phyloP scores from a whole-genome alignment of 1,140 invertebrate genomes.

The Microplitis mediator region DNA sequence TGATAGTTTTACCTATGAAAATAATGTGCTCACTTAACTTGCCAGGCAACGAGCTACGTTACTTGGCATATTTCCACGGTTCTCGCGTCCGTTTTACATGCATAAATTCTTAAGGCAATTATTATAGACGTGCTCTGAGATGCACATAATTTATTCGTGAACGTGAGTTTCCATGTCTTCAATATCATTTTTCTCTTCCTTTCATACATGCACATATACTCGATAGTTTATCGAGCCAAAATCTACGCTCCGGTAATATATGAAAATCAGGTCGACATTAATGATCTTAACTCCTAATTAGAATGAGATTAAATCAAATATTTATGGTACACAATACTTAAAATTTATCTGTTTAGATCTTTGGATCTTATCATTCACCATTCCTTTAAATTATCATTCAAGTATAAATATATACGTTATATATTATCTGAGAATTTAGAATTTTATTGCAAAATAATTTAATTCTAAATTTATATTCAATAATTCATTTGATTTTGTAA shows the following conservation, averaged over 20 bases:
- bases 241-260: background rate
- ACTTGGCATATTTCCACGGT: constrained; percentile 31
- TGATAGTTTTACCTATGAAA: constrained; percentile 3
- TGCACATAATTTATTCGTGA: constrained; percentile 15
- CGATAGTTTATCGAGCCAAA: constrained; percentile 2
- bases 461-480: background rate
- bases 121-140: constrained; percentile 32
- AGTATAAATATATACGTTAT: too few species aligned
- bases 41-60: constrained; percentile 14
- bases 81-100: constrained; percentile 40
- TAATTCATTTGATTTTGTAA: constrained; percentile 19
- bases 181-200: background rate
- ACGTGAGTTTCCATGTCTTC: background rate
- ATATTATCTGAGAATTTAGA: too few species aligned
- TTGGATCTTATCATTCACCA: too few species aligned
- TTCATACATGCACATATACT: background rate
- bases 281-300: background rate
- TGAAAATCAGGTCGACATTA: constrained; percentile 5
- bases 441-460: background rate
- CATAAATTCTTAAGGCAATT: constrained; percentile 42
- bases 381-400: too few species aligned
- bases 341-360: too few species aligned
- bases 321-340: background rate
- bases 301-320: background rate
- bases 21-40: background rate